Conservation (phyloP, 2,888 invertebrate species). For the Phragmatobia fuliginosa region DNA sequence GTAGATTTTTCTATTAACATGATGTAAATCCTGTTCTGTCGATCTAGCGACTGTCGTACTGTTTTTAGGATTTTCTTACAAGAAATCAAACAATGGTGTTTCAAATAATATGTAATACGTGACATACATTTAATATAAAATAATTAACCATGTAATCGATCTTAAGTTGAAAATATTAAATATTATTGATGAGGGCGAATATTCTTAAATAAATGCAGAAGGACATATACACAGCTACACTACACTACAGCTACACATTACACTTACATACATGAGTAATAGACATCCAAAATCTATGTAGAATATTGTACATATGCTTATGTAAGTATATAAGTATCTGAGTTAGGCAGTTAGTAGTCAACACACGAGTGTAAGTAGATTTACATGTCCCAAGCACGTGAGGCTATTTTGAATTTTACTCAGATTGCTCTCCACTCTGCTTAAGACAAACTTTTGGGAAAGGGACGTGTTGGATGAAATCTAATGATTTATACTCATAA, state of each 20-base stretch:
- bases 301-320: constrained; percentile 27
- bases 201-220: not conserved
- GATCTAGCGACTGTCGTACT: too few species aligned
- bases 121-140: not conserved
- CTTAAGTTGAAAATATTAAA: not conserved
- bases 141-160: not conserved
- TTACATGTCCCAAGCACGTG: constrained; percentile 81
- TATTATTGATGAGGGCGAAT: not conserved
- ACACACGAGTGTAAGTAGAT: constrained; percentile 79
- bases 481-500: constrained; percentile 51
- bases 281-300: constrained; percentile 17
- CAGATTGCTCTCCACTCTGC: constrained; percentile 64
- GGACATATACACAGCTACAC: too few species aligned
- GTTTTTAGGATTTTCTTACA: too few species aligned
- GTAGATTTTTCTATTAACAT: too few species aligned
- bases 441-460: constrained; percentile 50
- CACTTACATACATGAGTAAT: not conserved
- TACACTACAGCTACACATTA: too few species aligned
- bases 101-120: too few species aligned
- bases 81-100: too few species aligned
- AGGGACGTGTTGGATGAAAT: constrained; percentile 49
- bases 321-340: constrained; percentile 33
- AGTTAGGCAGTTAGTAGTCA: constrained; percentile 64
- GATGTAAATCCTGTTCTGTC: too few species aligned
- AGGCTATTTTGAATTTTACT: constrained; percentile 78